Percentiles rank a stretch among this genome's conserved stretches.
phyloP scores from a whole-genome alignment of 2,888 invertebrate species.

The Tipula helvola region DNA sequence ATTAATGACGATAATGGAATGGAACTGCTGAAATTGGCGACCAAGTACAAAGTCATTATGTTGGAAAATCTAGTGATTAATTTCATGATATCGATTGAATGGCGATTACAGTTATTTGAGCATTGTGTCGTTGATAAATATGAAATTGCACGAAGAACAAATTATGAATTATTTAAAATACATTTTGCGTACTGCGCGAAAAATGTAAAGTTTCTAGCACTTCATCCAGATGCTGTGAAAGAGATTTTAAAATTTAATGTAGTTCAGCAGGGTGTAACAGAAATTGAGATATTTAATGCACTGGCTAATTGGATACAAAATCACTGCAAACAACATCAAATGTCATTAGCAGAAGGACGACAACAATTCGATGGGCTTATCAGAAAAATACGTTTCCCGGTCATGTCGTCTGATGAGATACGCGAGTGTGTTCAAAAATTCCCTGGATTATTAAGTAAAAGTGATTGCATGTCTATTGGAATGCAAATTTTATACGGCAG shows the following conservation, averaged over 20 bases:
- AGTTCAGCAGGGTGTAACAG: neutral
- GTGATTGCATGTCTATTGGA: neutral
- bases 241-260: neutral
- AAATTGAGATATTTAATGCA: neutral
- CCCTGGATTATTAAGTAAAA: neutral
- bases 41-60: neutral
- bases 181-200: neutral
- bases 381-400: neutral
- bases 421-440: neutral
- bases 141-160: neutral
- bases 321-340: neutral
- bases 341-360: neutral
- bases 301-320: neutral
- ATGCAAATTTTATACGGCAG: neutral
- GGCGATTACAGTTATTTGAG: neutral
- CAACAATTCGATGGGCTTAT: neutral
- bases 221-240: neutral
- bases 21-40: neutral
- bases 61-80: neutral
- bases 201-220: neutral
- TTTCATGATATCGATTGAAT: neutral
- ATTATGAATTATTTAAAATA: too few relatives aligned
- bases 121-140: neutral
- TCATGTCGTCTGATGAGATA: neutral
- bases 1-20: neutral